A percentile compares a stretch with the other conserved stretches of the same genome.
Conservation (phyloP, 2,888 invertebrate species). For the Trachelus iudaicus region DNA sequence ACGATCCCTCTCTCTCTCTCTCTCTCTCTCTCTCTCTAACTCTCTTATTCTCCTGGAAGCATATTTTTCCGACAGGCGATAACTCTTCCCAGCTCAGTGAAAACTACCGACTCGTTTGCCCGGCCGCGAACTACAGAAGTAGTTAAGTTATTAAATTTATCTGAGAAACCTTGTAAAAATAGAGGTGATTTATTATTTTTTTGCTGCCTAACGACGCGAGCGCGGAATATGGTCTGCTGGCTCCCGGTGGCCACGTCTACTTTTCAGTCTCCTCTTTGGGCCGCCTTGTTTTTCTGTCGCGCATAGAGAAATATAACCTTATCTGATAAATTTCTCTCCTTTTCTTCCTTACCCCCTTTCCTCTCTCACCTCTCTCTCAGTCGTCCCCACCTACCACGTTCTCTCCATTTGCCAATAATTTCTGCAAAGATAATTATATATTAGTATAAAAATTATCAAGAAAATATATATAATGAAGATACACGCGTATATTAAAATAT, state of each 20-base stretch:
- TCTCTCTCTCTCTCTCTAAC: slow-evolving; percentile 1
- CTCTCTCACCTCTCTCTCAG: slow-evolving; percentile 22
- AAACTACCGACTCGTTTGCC: slow-evolving; percentile 33
- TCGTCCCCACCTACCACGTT: slow-evolving; percentile 20
- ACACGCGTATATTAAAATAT: too few species aligned
- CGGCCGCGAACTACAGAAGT: slow-evolving; percentile 9
- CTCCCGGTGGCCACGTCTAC: not conserved
- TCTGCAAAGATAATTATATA: slow-evolving; percentile 14
- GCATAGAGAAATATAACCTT: not conserved
- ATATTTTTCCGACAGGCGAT: slow-evolving; percentile 22
- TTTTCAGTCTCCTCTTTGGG: too few species aligned
- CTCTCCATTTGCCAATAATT: slow-evolving; percentile 26
- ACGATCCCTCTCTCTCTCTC: too few species aligned
- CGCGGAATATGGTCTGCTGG: slow-evolving; percentile 50
- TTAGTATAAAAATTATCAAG: too few species aligned
- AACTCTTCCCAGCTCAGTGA: slow-evolving; percentile 19
- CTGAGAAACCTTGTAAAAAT: slow-evolving; percentile 47
- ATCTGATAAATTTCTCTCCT: slow-evolving; percentile 4
- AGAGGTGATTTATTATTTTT: slow-evolving; percentile 59
- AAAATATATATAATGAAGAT: too few species aligned
- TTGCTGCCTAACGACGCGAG: slow-evolving; percentile 61
- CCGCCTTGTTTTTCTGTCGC: slow-evolving; percentile 4
- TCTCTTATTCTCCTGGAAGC: slow-evolving; percentile 8
- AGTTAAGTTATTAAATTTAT: slow-evolving; percentile 62
- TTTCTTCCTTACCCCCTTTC: slow-evolving; percentile 5